A percentile compares a stretch with the other conserved stretches of the same genome.
These are phyloP conservation scores for Crotophaga sulcirostris DNA, from an alignment of 2,113 vertebrate species.

Conservation along the genomic window DNA sequence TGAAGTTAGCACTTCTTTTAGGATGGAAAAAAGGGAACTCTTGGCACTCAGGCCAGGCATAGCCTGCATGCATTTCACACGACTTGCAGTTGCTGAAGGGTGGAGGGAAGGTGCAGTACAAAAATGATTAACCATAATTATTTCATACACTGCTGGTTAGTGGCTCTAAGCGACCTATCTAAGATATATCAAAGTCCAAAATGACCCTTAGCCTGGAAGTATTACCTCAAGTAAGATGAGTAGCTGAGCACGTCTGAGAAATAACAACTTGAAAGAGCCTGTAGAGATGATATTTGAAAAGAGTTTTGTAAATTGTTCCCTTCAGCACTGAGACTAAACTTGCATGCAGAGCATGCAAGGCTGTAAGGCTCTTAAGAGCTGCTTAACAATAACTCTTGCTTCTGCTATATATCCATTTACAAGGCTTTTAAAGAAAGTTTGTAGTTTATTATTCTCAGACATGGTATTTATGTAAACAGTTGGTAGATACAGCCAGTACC, in stretches of 20 bases:
- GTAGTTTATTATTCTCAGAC: not conserved
- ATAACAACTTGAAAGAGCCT: not conserved
- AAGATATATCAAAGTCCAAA: not conserved
- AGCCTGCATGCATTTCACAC: not conserved
- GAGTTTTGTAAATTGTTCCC: not conserved
- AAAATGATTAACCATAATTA: not conserved
- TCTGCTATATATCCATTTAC: not conserved
- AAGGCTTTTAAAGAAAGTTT: not conserved
- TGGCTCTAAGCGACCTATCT: rapidly evolving
- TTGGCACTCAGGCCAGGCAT: not conserved
- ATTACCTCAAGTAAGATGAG: not conserved
- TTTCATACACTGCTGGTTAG: not conserved
- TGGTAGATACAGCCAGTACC: not conserved
- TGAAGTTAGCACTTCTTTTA: not conserved
- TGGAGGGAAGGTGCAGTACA: not conserved
- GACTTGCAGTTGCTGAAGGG: not conserved
- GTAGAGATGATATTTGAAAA: not conserved
- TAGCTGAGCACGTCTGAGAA: not conserved
- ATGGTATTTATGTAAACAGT: constrained; percentile 26
- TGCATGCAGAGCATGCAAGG: not conserved
- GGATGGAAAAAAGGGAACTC: not conserved
- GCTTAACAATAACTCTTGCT: not conserved
- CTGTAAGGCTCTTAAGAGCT: not conserved
- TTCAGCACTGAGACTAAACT: not conserved
- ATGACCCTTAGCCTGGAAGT: not conserved